Evolutionary conservation across 2,797 vertebrate genomes (phyloP), one percentile per base, ranked within the genome.

Genomic region (Synanceia verrucosa): DNA sequence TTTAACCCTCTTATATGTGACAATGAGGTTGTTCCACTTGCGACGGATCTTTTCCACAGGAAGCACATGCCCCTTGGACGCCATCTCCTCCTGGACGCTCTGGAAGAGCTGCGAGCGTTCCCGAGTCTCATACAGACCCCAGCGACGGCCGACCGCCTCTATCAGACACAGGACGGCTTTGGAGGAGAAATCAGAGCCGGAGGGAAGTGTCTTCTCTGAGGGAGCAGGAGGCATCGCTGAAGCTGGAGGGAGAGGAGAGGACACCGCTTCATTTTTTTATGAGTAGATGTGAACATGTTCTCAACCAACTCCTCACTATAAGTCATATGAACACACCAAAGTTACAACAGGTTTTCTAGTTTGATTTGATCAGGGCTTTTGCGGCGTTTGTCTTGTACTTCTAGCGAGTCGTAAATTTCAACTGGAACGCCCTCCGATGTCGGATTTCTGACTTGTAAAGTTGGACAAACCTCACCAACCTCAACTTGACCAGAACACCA

Each of bases 21-120:
- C 94, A 10, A 95, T 94, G 12, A 95, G 93, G 78, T 95, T 95
- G 84, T 95, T 95, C 94, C 94, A 95, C 73, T 95, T 95, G 72
- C 94, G 92, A 13, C 93, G 90, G 70, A 95, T 94, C 81, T 91
- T 93, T 68, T 95, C 94, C 0, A 94, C 92, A 2, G 94, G 93
- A 62, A 94, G 88, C 8, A 87, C 13, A 56, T 94, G 90, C 0
- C 94, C 94, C 48, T 93, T 93, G 16, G 85, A 79, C 37, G 93
- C 93, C 88, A 95, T 88, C 76, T 95, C 94, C 72, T 91, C 91
- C 86, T 95, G 94, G 66, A 95, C 93, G 2, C 92, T 94, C 76
- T 94, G 93, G 83, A 95, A 95, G 79, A 95, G 94, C 78, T 94
- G 94, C 0, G 93, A 93, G 9, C 94, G 94, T 14, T 95, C 94